phyloP scores from a whole-genome alignment of 2,113 vertebrate genomes.

The Oenanthe melanoleuca region DNA sequence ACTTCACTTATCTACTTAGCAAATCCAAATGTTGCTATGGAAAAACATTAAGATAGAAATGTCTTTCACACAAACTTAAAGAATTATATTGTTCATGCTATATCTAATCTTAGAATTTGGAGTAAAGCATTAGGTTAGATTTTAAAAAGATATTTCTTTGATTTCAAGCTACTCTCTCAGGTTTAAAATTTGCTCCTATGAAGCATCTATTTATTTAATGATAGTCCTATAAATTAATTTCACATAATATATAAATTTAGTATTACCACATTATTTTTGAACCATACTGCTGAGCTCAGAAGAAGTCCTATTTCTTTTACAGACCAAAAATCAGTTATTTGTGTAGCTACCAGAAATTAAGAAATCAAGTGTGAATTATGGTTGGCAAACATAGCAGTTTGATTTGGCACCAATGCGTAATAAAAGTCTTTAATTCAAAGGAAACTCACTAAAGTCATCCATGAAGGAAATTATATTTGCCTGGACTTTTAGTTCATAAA shows the following conservation, averaged over 20 bases:
- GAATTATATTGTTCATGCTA: neutral
- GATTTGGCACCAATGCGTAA: neutral
- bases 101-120: neutral
- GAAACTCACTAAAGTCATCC: neutral
- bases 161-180: neutral
- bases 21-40: neutral
- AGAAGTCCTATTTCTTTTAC: neutral
- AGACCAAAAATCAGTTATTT: neutral
- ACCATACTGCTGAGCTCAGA: neutral
- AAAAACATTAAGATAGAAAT: neutral
- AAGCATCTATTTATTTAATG: neutral
- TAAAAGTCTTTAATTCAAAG: neutral
- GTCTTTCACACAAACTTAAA: neutral
- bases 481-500: neutral
- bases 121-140: neutral
- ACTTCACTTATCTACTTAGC: neutral
- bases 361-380: neutral
- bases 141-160: neutral
- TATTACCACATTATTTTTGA: neutral
- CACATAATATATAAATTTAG: neutral
- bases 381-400: neutral
- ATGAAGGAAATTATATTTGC: neutral
- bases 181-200: neutral
- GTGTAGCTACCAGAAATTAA: neutral
- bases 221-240: neutral